These are phyloP conservation scores for Pimpla rufipes DNA, from an alignment of 2,888 invertebrate genomes.

Conservation along the genomic window DNA sequence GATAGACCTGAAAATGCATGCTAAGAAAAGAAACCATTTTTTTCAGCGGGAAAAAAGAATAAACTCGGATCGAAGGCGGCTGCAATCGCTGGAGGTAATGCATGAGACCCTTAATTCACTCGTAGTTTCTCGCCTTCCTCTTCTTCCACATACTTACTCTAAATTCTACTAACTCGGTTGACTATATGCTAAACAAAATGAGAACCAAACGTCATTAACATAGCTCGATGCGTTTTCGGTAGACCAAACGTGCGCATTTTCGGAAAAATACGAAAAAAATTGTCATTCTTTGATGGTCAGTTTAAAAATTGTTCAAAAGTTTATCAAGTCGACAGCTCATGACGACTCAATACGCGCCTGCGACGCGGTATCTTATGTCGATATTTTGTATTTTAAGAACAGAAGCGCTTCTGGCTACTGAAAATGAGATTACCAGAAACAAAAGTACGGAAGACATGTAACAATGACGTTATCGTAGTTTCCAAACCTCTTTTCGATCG, in stretches of 20 bases:
- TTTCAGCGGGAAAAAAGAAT: conserved; percentile 84
- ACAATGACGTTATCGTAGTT: conserved; percentile 16
- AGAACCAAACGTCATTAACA: conserved; percentile 42
- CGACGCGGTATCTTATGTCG: too few species aligned
- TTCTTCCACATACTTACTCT: conserved; percentile 68
- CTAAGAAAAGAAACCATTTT: conserved; percentile 54
- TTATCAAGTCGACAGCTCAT: too few species aligned
- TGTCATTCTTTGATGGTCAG: neutral
- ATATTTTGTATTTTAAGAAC: neutral
- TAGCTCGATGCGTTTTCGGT: conserved; percentile 46
- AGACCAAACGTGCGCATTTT: conserved; percentile 27
- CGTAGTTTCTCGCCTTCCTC: conserved; percentile 70
- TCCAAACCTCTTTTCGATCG: conserved; percentile 45
- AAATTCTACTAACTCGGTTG: conserved; percentile 66
- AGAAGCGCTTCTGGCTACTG: neutral
- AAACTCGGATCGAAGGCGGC: conserved; percentile 83
- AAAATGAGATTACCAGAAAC: neutral
- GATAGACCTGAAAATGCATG: conserved; percentile 39
- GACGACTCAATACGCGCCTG: too few species aligned
- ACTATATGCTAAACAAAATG: conserved; percentile 53
- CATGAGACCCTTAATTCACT: conserved; percentile 82
- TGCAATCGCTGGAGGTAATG: conserved; percentile 85
- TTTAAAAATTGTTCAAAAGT: too few species aligned
- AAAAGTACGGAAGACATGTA: neutral
- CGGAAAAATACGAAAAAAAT: conserved; percentile 6